A percentile compares a stretch with the other conserved stretches of the same genome.
Conservation (phyloP, 2,888 invertebrate genomes). For the Mythimna pallens region DNA sequence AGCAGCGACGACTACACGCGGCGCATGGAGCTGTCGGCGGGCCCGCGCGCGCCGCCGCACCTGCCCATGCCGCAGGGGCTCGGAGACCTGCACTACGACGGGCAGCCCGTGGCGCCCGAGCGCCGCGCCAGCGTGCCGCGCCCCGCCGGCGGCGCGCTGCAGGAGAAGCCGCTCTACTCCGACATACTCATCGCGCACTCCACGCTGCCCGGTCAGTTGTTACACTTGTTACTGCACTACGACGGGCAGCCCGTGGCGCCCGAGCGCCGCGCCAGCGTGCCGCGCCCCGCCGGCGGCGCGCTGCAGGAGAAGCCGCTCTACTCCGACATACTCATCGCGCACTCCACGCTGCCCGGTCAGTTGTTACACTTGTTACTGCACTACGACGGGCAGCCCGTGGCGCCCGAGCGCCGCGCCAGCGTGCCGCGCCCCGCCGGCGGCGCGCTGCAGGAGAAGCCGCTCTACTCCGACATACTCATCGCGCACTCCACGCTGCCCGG, state of each 20-base stretch:
- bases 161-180: constrained; percentile 78
- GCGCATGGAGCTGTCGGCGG: constrained; percentile 51
- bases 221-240: constrained; percentile 40
- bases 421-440: constrained; percentile 59
- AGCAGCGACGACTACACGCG: constrained; percentile 67
- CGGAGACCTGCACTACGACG: constrained; percentile 59
- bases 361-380: constrained; percentile 37
- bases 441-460: constrained; percentile 67
- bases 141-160: constrained; percentile 65
- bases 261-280: constrained; percentile 51
- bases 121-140: constrained; percentile 45
- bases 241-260: constrained; percentile 60
- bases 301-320: constrained; percentile 73
- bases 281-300: constrained; percentile 58
- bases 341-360: constrained; percentile 89
- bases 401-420: constrained; percentile 57
- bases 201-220: constrained; percentile 83
- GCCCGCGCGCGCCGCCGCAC: constrained; percentile 54
- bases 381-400: constrained; percentile 56
- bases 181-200: constrained; percentile 93
- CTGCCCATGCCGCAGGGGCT: constrained; percentile 62
- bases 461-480: constrained; percentile 91
- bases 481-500: constrained; percentile 91
- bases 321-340: constrained; percentile 92
- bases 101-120: constrained; percentile 56